A percentile compares a stretch with the other conserved stretches of the same genome.
Conservation (phyloP, 2,113 vertebrate genomes). For the Lagopus muta region DNA sequence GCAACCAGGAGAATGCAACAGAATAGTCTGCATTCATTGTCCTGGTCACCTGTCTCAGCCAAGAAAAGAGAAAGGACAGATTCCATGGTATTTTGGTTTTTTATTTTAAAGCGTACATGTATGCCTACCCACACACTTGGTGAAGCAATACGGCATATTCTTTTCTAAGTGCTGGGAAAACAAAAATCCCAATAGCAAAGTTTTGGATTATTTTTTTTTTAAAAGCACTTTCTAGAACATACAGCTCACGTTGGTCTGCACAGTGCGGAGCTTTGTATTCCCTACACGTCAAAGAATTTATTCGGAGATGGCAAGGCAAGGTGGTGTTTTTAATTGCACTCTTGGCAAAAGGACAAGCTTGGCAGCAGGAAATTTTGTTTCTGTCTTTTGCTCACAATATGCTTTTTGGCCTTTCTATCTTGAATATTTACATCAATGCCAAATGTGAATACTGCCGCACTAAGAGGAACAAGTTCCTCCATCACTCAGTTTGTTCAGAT, state of each 20-base stretch:
- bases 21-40: not conserved
- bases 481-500: not conserved
- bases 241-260: not conserved
- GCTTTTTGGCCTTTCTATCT: constrained; percentile 7
- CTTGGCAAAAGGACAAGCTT: not conserved
- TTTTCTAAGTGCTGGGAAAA: constrained; percentile 12
- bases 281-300: not conserved
- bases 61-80: not conserved
- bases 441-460: not conserved
- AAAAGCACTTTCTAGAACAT: not conserved
- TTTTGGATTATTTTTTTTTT: not conserved
- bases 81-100: not conserved
- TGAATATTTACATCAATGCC: not conserved
- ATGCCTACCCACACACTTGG: not conserved
- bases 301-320: constrained; percentile 1
- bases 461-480: not conserved
- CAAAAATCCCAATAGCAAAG: not conserved
- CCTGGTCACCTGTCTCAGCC: not conserved
- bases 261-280: not conserved
- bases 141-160: not conserved
- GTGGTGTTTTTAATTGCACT: not conserved
- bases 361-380: not conserved
- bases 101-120: not conserved
- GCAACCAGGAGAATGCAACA: not conserved
- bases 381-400: not conserved